Conservation (phyloP, 2,888 invertebrate species). For the Zaprionus lineosus region DNA sequence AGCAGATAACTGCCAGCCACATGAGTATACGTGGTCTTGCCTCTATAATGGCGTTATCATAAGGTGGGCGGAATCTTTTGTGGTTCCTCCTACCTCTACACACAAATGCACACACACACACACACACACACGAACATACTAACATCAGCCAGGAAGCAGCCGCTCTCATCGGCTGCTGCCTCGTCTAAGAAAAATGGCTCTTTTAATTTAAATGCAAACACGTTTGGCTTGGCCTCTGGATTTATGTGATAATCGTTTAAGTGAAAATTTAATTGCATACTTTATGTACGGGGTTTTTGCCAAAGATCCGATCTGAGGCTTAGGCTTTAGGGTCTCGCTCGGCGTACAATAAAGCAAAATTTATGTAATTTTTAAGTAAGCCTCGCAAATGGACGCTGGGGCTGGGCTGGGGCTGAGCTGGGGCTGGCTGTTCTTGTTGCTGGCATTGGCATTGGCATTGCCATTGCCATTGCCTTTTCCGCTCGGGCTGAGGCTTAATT, state of each 20-base stretch:
- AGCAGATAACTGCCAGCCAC: constrained; percentile 55
- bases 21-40: constrained; percentile 63
- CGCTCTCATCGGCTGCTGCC: constrained; percentile 20
- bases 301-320: constrained; percentile 44
- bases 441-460: not conserved
- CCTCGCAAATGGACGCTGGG: constrained; percentile 46
- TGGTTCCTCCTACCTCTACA: constrained; percentile 31
- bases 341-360: constrained; percentile 73
- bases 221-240: constrained; percentile 77
- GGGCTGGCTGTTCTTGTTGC: not conserved
- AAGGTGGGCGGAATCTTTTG: constrained; percentile 68
- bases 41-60: constrained; percentile 73
- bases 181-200: constrained; percentile 80
- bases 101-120: not conserved
- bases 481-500: constrained; percentile 50
- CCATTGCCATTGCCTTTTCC: not conserved
- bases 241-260: constrained; percentile 82
- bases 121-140: constrained; percentile 7
- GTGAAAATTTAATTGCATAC: constrained; percentile 82
- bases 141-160: not conserved
- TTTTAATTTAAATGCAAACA: constrained; percentile 82
- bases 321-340: constrained; percentile 22
- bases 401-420: too few relatives aligned
- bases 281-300: constrained; percentile 80
- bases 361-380: constrained; percentile 80